Evolutionary conservation across 2,797 vertebrate genomes (phyloP).

Genomic region (Microctenopoma stevenorrisi): DNA sequence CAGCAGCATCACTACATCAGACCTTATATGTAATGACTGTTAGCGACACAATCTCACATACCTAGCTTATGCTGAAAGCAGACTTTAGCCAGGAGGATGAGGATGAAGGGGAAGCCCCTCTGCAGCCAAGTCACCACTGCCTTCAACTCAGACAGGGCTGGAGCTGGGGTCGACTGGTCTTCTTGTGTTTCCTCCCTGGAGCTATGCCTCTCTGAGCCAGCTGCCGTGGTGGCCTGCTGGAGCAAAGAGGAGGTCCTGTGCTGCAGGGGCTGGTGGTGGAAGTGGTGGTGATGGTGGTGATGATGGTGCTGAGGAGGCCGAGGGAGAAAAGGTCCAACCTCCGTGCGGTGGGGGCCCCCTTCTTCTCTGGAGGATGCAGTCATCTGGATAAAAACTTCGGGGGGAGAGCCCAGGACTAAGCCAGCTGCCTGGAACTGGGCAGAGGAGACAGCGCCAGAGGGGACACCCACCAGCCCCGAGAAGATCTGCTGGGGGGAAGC

Average conservation of each 20-base stretch:
- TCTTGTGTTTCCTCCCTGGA: slow-evolving; percentile 86
- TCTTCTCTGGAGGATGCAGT: slow-evolving; percentile 89
- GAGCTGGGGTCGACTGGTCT: slow-evolving; percentile 91
- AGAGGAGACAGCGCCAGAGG: slow-evolving; percentile 85
- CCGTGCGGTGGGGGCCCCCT: slow-evolving; percentile 80
- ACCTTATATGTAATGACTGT: neutral
- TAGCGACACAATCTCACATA: slow-evolving; percentile 56
- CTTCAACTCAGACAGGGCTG: slow-evolving; percentile 93
- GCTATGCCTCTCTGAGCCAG: slow-evolving; percentile 85
- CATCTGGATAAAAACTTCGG: slow-evolving; percentile 97
- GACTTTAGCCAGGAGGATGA: slow-evolving; percentile 95
- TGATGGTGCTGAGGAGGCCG: slow-evolving; percentile 84
- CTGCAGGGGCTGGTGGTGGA: slow-evolving; percentile 89
- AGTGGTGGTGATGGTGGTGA: slow-evolving; percentile 86
- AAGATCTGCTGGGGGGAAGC: slow-evolving; percentile 91
- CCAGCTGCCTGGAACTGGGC: slow-evolving; percentile 90
- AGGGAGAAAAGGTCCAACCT: slow-evolving; percentile 83
- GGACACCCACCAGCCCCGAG: slow-evolving; percentile 91
- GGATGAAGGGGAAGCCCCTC: slow-evolving; percentile 96
- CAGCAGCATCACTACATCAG: slow-evolving; percentile 18
- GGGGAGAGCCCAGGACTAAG: slow-evolving; percentile 90
- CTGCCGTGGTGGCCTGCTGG: slow-evolving; percentile 85
- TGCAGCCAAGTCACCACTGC: slow-evolving; percentile 95
- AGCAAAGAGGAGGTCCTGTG: slow-evolving; percentile 90
- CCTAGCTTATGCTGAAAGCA: slow-evolving; percentile 98